Base-by-base conservation (phyloP, 2,888 invertebrate species). In the Sylvicola fuscatus region DNA sequence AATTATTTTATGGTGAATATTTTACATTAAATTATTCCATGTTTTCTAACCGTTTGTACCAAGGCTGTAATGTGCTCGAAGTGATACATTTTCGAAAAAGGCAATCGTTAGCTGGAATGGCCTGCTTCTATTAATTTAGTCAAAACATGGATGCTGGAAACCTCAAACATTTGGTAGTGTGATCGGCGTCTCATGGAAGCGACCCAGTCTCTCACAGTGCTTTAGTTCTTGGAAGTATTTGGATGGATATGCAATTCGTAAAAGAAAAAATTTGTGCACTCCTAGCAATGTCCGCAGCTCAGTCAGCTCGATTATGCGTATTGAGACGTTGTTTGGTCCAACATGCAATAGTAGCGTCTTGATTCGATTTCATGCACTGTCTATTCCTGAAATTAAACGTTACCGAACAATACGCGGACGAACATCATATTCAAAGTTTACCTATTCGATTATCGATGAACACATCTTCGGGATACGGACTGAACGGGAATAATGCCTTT, bases 81-180 rank as follows among this genome's bases (percentile, higher is more conserved):
- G 43, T 77, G 68, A 55, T 89, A 83, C 64, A 92, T 72, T 92
- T 82, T 53, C 84, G 78, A 62, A 92, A 92, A 37, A 93, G 67
- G 51, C 93, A 93, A 58, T 93, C 93, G 58, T 93, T 93, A 65
- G 93, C 93, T 10, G 92, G 90, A 46, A 93, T 84, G 40, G 93
- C 67, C 60, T 93, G 93, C 61, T 90, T 89, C 56, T 90, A 84
- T 11, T 92, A 67, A 90, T 53, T 83, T 83, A 38, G 80, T 80
- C 35, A 92, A 66, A 52, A 86, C 92, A 60, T 86, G 68, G 56
- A n/a, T 87, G 86, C 53, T 86, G 84, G 47, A 89, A 76, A 1
- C 79, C 77, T 1, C 87, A 84, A 28, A 82, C 72, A 56, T 90
- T 90, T 0, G 90, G 90, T 51, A 92, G 60, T 4, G 83, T 82